These are phyloP conservation scores for Okamejei kenojei DNA, from an alignment of 2,797 vertebrate species.

Conservation along the genomic window DNA sequence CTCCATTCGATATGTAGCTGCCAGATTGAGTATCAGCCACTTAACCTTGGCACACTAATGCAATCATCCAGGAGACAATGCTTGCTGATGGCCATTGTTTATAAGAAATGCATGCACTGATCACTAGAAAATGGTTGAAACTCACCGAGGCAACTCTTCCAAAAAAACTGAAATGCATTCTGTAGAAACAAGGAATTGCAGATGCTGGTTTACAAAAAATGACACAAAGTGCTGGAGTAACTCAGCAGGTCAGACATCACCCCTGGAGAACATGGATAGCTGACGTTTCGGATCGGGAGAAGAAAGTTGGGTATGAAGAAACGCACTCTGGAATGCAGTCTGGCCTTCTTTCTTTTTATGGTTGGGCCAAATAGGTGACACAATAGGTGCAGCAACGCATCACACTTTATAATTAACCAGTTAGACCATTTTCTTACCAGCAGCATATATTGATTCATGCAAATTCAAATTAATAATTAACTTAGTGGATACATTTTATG, in stretches of 20 bases:
- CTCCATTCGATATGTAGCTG: neutral
- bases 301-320: no score
- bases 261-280: no score
- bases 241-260: no score
- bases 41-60: slow-evolving; percentile 21
- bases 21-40: slow-evolving; percentile 5
- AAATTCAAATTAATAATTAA: neutral
- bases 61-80: neutral
- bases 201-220: no score
- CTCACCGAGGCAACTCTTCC: neutral
- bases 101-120: neutral
- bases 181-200: no score
- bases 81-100: neutral
- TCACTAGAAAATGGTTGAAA: neutral
- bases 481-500: neutral
- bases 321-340: no score
- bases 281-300: no score
- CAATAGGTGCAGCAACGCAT: neutral
- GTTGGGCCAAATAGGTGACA: neutral
- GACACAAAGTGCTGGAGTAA: no score
- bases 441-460: neutral
- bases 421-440: neutral
- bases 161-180: neutral
- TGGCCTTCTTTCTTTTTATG: neutral
- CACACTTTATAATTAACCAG: neutral